phyloP scores from a whole-genome alignment of 2,797 vertebrate genomes.

The Buphagus erythrorhynchus region DNA sequence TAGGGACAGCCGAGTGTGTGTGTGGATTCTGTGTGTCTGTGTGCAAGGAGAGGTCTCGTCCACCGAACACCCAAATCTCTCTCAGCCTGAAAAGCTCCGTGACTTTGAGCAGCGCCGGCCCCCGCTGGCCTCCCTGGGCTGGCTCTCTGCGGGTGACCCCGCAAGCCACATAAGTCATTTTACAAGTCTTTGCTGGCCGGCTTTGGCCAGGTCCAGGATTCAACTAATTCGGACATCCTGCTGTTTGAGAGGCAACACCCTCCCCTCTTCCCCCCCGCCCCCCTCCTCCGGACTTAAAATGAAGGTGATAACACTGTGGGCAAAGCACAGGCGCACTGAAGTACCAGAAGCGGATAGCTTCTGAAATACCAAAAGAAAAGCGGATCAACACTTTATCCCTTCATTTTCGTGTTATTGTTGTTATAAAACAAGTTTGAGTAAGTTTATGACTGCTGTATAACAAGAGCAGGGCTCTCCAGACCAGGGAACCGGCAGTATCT shows the following conservation, averaged over 20 bases:
- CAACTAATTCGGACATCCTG: neutral
- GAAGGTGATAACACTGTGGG: neutral
- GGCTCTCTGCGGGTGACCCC: neutral
- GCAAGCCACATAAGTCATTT: neutral
- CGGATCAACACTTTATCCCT: neutral
- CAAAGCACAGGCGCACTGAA: neutral
- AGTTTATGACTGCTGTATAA: neutral
- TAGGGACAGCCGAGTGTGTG: neutral
- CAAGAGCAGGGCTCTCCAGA: neutral
- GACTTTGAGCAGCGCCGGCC: neutral
- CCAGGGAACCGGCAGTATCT: too few relatives aligned
- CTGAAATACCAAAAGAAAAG: neutral
- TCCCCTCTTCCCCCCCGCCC: fast-evolving
- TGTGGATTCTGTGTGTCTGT: neutral
- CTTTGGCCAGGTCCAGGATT: neutral
- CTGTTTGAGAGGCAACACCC: neutral
- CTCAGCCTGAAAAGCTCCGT: neutral
- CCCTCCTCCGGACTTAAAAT: neutral
- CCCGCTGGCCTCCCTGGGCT: neutral
- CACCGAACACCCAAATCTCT: neutral
- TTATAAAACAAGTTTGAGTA: neutral
- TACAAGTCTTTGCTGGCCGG: neutral
- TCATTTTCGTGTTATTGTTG: neutral
- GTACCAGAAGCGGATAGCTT: neutral
- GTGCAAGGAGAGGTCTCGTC: neutral